These are phyloP conservation scores for Trissolcus japonicus DNA, from an alignment of 2,888 invertebrate species.

Conservation along the genomic window DNA sequence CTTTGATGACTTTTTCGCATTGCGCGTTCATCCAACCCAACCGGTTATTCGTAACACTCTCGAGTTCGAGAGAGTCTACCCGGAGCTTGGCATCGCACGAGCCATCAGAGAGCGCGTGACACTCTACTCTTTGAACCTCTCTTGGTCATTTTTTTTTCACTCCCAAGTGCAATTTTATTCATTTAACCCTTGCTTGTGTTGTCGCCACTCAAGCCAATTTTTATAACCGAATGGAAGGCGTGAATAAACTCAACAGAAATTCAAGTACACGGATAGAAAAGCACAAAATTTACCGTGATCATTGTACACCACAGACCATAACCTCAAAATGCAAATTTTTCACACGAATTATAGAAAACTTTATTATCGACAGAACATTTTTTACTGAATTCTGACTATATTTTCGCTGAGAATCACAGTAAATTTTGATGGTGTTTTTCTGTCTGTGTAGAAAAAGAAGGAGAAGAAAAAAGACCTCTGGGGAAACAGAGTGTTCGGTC, in stretches of 20 bases:
- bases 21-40: constrained; percentile 38
- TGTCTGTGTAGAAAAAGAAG: too few species aligned
- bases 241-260: constrained; percentile 25
- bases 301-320: too few species aligned
- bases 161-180: constrained; percentile 16
- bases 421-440: too few species aligned
- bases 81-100: constrained; percentile 54
- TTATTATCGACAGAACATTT: too few species aligned
- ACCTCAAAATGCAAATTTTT: too few species aligned
- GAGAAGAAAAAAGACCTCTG: too few species aligned
- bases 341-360: too few species aligned
- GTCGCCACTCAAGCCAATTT: constrained; percentile 1
- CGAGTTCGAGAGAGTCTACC: constrained; percentile 34
- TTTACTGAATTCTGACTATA: too few species aligned
- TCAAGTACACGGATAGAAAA: too few species aligned
- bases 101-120: constrained; percentile 50
- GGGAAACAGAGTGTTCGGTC: neutral
- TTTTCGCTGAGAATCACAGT: too few species aligned
- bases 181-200: constrained; percentile 6
- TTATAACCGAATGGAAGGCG: neutral
- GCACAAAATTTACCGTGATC: too few species aligned
- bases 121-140: constrained; percentile 32
- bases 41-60: constrained; percentile 58
- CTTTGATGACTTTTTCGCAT: constrained; percentile 54
- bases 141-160: constrained; percentile 10